Evolutionary conservation across 1,140 invertebrate species (phyloP).

Genomic region (Musca domestica): DNA sequence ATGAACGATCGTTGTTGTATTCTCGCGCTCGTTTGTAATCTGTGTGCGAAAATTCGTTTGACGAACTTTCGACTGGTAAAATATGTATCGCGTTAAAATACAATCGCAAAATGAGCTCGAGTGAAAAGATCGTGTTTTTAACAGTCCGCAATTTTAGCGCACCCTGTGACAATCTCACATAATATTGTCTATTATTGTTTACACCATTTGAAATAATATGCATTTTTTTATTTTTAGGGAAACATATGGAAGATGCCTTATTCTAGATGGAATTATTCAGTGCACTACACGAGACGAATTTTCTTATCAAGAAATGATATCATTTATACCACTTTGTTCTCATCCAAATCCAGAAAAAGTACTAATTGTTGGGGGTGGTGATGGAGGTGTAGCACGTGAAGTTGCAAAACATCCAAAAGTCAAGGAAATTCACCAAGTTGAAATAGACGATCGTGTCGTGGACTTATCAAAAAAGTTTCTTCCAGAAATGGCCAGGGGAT

Average conservation of each 20-base stretch:
- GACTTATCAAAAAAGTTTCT: conserved; percentile 87
- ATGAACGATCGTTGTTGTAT: no score
- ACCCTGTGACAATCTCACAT: no score
- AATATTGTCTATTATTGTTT: no score
- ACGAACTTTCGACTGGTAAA: no score
- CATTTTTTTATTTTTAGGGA: conserved; percentile 63
- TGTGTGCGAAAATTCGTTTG: no score
- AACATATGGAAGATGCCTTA: conserved; percentile 82
- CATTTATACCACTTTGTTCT: conserved; percentile 87
- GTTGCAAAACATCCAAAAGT: conserved; percentile 90
- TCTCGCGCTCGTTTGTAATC: no score
- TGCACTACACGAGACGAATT: conserved; percentile 96
- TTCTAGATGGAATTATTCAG: conserved; percentile 97
- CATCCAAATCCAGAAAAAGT: conserved; percentile 91
- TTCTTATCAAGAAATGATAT: conserved; percentile 98
- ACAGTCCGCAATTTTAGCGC: no score
- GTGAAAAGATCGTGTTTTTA: no score
- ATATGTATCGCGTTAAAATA: no score
- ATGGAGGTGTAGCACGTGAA: conserved; percentile 86
- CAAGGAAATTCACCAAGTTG: conserved; percentile 84
- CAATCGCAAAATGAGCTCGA: no score
- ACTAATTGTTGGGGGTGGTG: conserved; percentile 95
- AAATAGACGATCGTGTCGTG: conserved; percentile 93
- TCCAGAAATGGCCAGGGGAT: conserved; percentile 86
- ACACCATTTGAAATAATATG: conserved; percentile 13